A percentile compares a stretch with the other conserved stretches of the same genome.
phyloP scores from a whole-genome alignment of 2,888 invertebrate genomes.

The Pandemis cinnamomeana region DNA sequence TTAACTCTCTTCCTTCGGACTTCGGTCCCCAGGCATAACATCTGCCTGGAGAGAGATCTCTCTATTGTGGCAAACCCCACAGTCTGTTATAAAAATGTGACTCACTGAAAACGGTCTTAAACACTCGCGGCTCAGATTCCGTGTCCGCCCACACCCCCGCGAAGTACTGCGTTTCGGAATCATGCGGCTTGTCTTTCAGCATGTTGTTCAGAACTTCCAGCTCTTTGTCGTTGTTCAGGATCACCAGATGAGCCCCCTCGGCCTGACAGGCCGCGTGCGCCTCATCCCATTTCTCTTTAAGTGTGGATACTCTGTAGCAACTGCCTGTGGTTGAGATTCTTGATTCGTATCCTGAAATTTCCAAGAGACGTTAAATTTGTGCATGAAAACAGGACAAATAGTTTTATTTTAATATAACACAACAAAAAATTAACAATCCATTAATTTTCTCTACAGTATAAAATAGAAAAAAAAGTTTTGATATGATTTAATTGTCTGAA shows the following conservation, averaged over 20 bases:
- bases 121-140: not conserved
- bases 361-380: too few relatives aligned
- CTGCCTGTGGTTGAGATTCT: not conserved
- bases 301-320: not conserved
- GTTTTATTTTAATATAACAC: too few relatives aligned
- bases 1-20: too few relatives aligned
- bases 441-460: too few relatives aligned
- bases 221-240: not conserved
- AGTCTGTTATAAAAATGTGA: too few relatives aligned
- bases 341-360: not conserved
- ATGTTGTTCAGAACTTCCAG: not conserved
- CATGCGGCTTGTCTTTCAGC: not conserved
- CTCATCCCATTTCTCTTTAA: not conserved
- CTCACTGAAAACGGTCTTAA: not conserved
- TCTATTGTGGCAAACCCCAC: too few relatives aligned
- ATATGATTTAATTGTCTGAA: not conserved
- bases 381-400: too few relatives aligned
- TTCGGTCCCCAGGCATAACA: too few relatives aligned
- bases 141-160: not conserved
- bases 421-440: too few relatives aligned
- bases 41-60: too few relatives aligned
- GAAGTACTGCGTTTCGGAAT: not conserved
- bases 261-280: not conserved
- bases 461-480: too few relatives aligned
- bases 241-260: constrained; percentile 1